These are phyloP conservation scores for Ostrea denselamellosa DNA, from an alignment of 1,140 invertebrate species.

Conservation along the genomic window DNA sequence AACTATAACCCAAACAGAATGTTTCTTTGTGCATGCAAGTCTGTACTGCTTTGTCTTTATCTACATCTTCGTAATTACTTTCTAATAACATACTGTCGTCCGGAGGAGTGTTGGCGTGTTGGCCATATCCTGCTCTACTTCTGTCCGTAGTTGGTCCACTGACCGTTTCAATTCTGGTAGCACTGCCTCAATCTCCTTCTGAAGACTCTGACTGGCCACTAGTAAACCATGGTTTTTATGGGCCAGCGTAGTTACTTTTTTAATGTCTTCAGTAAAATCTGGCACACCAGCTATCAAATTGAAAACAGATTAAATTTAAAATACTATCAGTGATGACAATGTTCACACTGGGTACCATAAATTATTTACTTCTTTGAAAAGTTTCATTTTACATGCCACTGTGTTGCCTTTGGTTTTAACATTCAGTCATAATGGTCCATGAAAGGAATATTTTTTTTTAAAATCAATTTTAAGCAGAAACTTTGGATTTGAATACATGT, in stretches of 20 bases:
- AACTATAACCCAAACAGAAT: too few species aligned
- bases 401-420: too few species aligned
- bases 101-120: not conserved
- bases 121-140: not conserved
- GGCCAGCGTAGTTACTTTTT: constrained; percentile 54
- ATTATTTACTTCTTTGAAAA: too few species aligned
- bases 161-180: constrained; percentile 54
- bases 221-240: constrained; percentile 61
- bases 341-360: not conserved
- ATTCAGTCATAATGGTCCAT: too few species aligned
- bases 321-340: not conserved
- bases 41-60: too few species aligned
- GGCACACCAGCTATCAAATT: constrained; percentile 58
- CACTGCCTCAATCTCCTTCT: constrained; percentile 40
- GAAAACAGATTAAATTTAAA: not conserved
- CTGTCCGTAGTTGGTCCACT: constrained; percentile 25
- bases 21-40: too few species aligned
- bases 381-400: too few species aligned
- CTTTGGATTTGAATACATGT: too few species aligned
- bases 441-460: too few species aligned
- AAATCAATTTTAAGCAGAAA: too few species aligned
- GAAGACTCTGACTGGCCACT: constrained; percentile 51
- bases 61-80: not conserved
- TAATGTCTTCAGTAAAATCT: constrained; percentile 57
- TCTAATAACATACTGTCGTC: constrained; percentile 39